Base-by-base conservation (phyloP, 2,888 invertebrate genomes). In the Tanypteryx hageni region DNA sequence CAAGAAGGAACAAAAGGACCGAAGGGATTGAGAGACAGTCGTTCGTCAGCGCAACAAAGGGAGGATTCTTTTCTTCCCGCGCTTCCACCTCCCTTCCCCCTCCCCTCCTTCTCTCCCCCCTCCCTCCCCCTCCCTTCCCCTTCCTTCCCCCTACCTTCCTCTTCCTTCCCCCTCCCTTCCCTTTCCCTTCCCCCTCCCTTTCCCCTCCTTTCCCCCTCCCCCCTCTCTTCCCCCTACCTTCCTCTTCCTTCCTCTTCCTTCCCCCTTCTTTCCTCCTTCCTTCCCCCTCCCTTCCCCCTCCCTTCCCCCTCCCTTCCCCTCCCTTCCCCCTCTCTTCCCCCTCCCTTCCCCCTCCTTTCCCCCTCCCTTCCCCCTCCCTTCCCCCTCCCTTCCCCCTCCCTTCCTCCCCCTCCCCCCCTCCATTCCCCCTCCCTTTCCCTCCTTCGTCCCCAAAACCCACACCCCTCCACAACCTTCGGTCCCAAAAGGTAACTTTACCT, bases 401-500 rank as follows among this genome's bases (percentile, higher is more conserved):
- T 44, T 5, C 44, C 44, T 44, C 44, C 44, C 9, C 18, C 68
- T n/a, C n/a, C n/a, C n/a, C n/a, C n/a, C n/a, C n/a, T n/a, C n/a
- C n/a, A n/a, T n/a, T n/a, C n/a, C n/a, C n/a, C n/a, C n/a, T n/a
- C n/a, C n/a, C n/a, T n/a, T 44, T 44, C 44, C 44, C 44, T 5
- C 44, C 44, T 44, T 44, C 44, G 5, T 44, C 44, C 44, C 14
- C 76, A 22, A 76, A 76, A 76, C 22, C 22, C 22, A 76, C 76
- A 76, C 76, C 14, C 76, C 68, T n/a, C 68, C 68, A 22, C 68
- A 68, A 22, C 68, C 76, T 27, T 27, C 10, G 76, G 76, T 76
- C 76, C 76, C 76, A 13, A 76, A 76, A 76, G 76, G 76, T 76
- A 76, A 76, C 76, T 76, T 76, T 22, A 76, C 76, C 76, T 76